Base-by-base conservation (phyloP, 1,140 invertebrate genomes). In the Mercenaria mercenaria region DNA sequence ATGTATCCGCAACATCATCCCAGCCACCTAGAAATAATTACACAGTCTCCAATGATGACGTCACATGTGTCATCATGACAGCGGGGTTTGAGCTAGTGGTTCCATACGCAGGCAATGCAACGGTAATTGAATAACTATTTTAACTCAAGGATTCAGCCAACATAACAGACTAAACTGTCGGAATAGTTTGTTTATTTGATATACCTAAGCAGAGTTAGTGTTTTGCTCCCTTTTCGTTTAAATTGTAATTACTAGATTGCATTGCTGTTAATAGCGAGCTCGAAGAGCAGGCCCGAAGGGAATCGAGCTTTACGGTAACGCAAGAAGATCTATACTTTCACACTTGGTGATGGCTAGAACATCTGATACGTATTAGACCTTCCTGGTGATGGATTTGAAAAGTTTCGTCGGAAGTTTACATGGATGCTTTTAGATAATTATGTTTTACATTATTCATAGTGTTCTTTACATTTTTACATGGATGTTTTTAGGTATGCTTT, bases 91-190 rank as follows among this genome's bases (percentile, higher is more conserved):
- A 69, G 32, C 64, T 83, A 10, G 23, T 10, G 8, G 39, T 83
- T 50, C 91, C 91, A 15, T 90, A 92, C 77, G 47, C 4, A 8
- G 85, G 43, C 13, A 32, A 77, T 69, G 37, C 52, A 26, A 43
- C 81, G n/a, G 74, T 80, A 77, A 13, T 72, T 72, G 6, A 61
- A 6, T 6, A 11, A n/a, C 26, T 26, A 20, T 61, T 61, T 23
- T 4, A 61, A 20, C 26, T 11, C 56, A 61, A 23, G 6, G 23
- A 61, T 61, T 4, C 10, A 13, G 8, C 8, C 18, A 61, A 61
- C 4, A 61, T n/a, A n/a, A 20, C 18, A 8, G 23, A 61, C 56
- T 61, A 10, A 8, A 61, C 8, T 26, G 18, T 20, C n/a, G n/a
- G n/a, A n/a, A 26, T 20, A 11, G 4, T 23, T 13, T n/a, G 4